phyloP scores from a whole-genome alignment of 2,113 vertebrate genomes.

The Lepus americanus region DNA sequence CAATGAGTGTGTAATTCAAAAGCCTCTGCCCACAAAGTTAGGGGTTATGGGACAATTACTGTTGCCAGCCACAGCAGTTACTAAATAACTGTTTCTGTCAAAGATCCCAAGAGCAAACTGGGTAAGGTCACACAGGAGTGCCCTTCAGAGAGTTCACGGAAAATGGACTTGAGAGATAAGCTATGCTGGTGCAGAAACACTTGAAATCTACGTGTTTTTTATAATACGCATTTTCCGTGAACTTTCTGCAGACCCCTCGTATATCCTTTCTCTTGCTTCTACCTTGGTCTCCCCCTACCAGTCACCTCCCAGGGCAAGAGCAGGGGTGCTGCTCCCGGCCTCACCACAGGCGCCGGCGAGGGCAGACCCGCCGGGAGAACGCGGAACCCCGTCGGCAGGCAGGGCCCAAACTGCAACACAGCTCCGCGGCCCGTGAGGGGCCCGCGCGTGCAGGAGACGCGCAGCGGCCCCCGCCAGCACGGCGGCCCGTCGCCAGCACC shows the following conservation, averaged over 20 bases:
- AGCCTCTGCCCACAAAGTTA: neutral
- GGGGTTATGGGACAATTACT: neutral
- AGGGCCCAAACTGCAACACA: neutral
- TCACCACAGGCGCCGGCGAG: neutral
- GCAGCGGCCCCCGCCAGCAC: too few relatives aligned
- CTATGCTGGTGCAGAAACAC: too few relatives aligned
- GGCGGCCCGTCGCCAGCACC: neutral
- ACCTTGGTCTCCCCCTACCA: neutral
- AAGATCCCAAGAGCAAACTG: slow-evolving; percentile 25
- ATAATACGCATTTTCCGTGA: too few relatives aligned
- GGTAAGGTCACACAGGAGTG: neutral
- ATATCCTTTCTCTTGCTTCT: neutral
- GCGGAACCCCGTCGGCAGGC: neutral
- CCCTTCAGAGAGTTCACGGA: too few relatives aligned
- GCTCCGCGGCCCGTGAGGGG: neutral
- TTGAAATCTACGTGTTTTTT: too few relatives aligned
- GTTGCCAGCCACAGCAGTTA: slow-evolving; percentile 20
- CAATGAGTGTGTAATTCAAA: neutral
- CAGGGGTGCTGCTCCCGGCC: neutral
- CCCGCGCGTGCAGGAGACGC: neutral
- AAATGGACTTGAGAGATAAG: too few relatives aligned
- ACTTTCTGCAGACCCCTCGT: too few relatives aligned
- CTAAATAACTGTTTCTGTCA: slow-evolving; percentile 41
- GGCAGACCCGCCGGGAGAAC: neutral
- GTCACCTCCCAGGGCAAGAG: neutral